Percentiles rank a stretch among this genome's conserved stretches.
Conservation (phyloP, 2,113 vertebrate genomes). For the Argyrosomus japonicus region DNA sequence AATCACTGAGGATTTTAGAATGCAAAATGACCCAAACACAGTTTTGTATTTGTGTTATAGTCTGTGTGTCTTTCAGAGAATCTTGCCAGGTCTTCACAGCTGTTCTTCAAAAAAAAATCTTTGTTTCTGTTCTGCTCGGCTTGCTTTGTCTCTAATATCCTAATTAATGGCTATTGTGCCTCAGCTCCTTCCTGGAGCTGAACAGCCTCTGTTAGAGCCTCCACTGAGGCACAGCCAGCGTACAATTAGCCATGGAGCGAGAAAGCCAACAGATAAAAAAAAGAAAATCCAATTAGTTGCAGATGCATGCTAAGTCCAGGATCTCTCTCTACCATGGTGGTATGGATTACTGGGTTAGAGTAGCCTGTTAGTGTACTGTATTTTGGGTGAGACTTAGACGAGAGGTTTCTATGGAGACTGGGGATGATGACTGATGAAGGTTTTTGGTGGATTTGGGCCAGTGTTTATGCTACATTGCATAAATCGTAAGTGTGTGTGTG, state of each 20-base stretch:
- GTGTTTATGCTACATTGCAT: conserved; percentile 60
- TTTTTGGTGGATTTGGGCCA: conserved; percentile 47
- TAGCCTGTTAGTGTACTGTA: conserved; percentile 37
- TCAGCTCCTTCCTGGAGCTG: conserved; percentile 58
- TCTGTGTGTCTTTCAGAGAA: conserved; percentile 33
- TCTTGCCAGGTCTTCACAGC: conserved; percentile 26
- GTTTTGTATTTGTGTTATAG: conserved; percentile 38
- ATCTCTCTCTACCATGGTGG: conserved; percentile 56
- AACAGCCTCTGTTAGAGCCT: conserved; percentile 51
- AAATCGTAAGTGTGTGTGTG: conserved; percentile 25
- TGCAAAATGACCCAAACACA: conserved; percentile 34
- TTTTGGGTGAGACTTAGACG: conserved; percentile 33
- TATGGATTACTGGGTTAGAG: conserved; percentile 66
- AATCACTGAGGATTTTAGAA: conserved; percentile 18
- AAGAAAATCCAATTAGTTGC: conserved; percentile 71
- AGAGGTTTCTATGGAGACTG: conserved; percentile 64
- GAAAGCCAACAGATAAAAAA: conserved; percentile 53
- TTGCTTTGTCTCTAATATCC: conserved; percentile 65
- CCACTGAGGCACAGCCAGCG: conserved; percentile 48
- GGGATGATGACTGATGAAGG: conserved; percentile 48
- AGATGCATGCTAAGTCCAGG: conserved; percentile 64
- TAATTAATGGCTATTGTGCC: conserved; percentile 64
- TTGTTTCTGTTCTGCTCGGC: conserved; percentile 50
- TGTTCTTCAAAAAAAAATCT: conserved; percentile 10
- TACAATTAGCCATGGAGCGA: conserved; percentile 53